phyloP scores from a whole-genome alignment of 2,888 invertebrate genomes.

The Eupelmus urozonus region DNA sequence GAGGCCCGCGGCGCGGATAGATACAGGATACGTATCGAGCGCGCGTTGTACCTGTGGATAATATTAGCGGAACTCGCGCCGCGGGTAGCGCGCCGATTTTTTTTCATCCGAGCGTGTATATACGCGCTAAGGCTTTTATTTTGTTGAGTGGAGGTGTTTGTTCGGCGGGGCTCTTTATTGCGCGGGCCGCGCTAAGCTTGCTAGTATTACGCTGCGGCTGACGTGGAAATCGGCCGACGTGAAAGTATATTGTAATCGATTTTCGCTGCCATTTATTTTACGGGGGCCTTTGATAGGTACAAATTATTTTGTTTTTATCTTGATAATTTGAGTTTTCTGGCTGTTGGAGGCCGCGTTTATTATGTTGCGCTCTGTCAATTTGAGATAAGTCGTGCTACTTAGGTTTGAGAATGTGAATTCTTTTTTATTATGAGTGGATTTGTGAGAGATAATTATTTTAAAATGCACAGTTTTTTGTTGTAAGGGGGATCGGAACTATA shows the following conservation, averaged over 20 bases:
- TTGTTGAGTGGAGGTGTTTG: slow-evolving; percentile 8
- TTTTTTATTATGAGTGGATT: too few species aligned
- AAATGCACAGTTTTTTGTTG: too few species aligned
- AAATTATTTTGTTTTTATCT: too few species aligned
- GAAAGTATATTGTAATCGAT: background rate
- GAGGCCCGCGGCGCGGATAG: slow-evolving; percentile 24
- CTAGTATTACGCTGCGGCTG: background rate
- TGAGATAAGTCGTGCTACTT: too few species aligned
- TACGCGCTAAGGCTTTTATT: too few species aligned
- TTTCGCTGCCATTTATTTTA: background rate
- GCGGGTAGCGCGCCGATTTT: background rate
- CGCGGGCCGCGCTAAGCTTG: background rate
- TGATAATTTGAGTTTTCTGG: too few species aligned
- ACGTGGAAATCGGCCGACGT: background rate
- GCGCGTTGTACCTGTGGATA: background rate
- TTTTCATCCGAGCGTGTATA: background rate
- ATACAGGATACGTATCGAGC: slow-evolving; percentile 23
- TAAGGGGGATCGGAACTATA: too few species aligned
- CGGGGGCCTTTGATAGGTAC: too few species aligned
- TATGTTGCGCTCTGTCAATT: too few species aligned
- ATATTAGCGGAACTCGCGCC: slow-evolving; percentile 38
- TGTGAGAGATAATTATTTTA: too few species aligned
- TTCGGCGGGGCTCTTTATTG: background rate
- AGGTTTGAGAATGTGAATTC: too few species aligned
- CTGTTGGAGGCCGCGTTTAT: too few species aligned